A percentile compares a stretch with the other conserved stretches of the same genome.
phyloP scores from a whole-genome alignment of 2,888 invertebrate genomes.

The Trissolcus brochymenae region DNA sequence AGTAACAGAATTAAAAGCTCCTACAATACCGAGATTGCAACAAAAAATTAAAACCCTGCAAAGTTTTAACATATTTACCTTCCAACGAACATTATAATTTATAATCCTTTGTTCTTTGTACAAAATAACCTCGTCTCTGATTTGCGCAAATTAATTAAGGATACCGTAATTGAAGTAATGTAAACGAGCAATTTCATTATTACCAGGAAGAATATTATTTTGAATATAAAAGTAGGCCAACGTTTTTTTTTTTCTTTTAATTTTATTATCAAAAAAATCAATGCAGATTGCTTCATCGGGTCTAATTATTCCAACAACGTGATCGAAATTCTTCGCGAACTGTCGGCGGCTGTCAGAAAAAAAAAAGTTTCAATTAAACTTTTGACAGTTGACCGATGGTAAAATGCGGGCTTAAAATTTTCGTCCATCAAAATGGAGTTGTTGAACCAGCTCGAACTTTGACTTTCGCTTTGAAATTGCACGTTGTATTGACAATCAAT shows the following conservation, averaged over 20 bases:
- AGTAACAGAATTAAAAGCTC: slow-evolving; percentile 23
- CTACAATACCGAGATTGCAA: slow-evolving; percentile 14
- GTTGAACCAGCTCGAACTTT: slow-evolving; percentile 21
- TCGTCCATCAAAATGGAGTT: slow-evolving; percentile 15
- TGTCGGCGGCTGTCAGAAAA: slow-evolving; percentile 4
- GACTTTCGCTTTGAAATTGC: slow-evolving; percentile 21
- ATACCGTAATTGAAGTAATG: slow-evolving; percentile 43
- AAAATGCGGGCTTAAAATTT: slow-evolving; percentile 18
- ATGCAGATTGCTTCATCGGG: neutral
- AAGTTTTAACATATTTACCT: slow-evolving; percentile 40
- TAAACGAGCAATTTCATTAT: slow-evolving; percentile 46
- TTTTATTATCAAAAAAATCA: slow-evolving; percentile 17
- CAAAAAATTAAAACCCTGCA: neutral
- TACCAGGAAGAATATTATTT: slow-evolving; percentile 18
- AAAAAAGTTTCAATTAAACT: slow-evolving; percentile 35
- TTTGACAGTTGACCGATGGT: slow-evolving; percentile 11
- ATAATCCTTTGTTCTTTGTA: slow-evolving; percentile 42
- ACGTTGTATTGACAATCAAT: slow-evolving; percentile 7
- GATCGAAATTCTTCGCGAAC: slow-evolving; percentile 13
- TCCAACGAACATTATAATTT: slow-evolving; percentile 34
- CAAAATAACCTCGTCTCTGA: slow-evolving; percentile 26
- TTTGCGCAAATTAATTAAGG: slow-evolving; percentile 36
- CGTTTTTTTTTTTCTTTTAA: slow-evolving; percentile 11
- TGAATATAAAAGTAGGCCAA: slow-evolving; percentile 22
- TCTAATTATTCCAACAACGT: neutral